These are phyloP conservation scores for Olivierus martensii DNA, from an alignment of 1,140 invertebrate genomes.

Conservation along the genomic window DNA sequence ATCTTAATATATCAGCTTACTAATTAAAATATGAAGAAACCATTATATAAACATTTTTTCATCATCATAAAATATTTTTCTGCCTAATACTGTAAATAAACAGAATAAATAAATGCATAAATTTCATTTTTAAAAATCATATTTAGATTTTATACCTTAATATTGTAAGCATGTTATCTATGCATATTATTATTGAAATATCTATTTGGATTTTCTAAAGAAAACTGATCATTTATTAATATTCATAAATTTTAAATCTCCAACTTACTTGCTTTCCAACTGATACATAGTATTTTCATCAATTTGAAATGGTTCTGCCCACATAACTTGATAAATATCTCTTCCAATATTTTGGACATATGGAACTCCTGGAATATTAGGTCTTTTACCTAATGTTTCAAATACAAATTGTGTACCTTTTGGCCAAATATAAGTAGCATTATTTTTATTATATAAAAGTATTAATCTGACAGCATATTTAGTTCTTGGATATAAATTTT, in stretches of 20 bases:
- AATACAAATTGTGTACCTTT: slow-evolving; percentile 40
- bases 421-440: slow-evolving; percentile 49
- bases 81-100: no score
- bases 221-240: no score
- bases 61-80: no score
- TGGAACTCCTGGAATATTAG: slow-evolving; percentile 33
- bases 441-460: slow-evolving; percentile 45
- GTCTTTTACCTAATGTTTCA: slow-evolving; percentile 52
- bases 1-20: no score
- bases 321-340: slow-evolving; percentile 53
- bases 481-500: slow-evolving; percentile 48
- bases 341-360: slow-evolving; percentile 41
- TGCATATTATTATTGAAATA: no score
- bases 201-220: no score
- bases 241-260: neutral
- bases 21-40: no score
- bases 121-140: no score
- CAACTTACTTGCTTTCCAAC: slow-evolving; percentile 15
- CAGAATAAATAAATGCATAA: no score
- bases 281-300: slow-evolving; percentile 29
- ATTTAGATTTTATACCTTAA: no score
- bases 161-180: no score
- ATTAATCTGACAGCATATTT: slow-evolving; percentile 55
- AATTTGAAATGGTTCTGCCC: slow-evolving; percentile 50
- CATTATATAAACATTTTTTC: no score